A percentile compares a stretch with the other conserved stretches of the same genome.
phyloP scores from a whole-genome alignment of 2,113 vertebrate genomes.

The Actinemys pallida region DNA sequence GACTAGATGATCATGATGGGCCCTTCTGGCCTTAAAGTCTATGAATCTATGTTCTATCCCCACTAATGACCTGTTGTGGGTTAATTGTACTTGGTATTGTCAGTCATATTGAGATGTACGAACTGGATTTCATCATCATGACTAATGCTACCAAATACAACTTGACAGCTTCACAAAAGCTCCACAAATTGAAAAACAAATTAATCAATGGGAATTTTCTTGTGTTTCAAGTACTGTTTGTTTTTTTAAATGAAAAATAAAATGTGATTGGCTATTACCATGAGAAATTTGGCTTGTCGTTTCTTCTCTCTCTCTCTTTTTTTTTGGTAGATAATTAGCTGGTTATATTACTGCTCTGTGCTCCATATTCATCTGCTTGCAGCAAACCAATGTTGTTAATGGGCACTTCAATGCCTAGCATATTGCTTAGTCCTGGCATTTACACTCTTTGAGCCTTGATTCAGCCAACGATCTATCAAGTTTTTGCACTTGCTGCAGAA shows the following conservation, averaged over 20 bases:
- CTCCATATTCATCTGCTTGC: not conserved
- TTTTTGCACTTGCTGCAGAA: not conserved
- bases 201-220: not conserved
- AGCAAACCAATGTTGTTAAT: not conserved
- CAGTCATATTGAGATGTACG: rapidly evolving
- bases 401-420: not conserved
- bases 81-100: not conserved
- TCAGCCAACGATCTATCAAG: not conserved
- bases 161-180: not conserved
- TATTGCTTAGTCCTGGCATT: not conserved
- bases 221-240: not conserved
- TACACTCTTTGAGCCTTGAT: not conserved
- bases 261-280: not conserved
- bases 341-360: not conserved
- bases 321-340: not conserved
- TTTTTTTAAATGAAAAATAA: not conserved
- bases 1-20: not conserved
- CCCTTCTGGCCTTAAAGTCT: not conserved
- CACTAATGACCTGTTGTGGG: not conserved
- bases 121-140: not conserved
- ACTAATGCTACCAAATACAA: not conserved
- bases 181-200: not conserved
- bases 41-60: not conserved
- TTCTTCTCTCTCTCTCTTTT: not conserved
- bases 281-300: not conserved